A percentile compares a stretch with the other conserved stretches of the same genome.
These are phyloP conservation scores for Cossypha caffra DNA, from an alignment of 2,797 vertebrate genomes.

Conservation along the genomic window DNA sequence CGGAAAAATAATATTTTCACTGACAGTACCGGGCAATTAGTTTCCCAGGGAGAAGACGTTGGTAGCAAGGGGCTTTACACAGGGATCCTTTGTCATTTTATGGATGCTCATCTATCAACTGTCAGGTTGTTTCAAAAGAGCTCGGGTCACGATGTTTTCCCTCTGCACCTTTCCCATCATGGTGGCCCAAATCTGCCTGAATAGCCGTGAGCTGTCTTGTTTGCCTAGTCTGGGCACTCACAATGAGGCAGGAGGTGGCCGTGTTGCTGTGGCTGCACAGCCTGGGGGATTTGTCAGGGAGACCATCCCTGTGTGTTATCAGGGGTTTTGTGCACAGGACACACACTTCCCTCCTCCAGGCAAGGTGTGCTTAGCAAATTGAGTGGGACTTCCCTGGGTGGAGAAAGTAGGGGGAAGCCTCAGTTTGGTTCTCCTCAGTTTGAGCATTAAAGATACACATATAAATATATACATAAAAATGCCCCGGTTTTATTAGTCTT, in stretches of 20 bases:
- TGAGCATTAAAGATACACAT: neutral
- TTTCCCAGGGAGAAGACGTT: constrained; percentile 82
- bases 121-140: constrained; percentile 84
- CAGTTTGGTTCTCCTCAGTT: neutral
- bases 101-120: constrained; percentile 86
- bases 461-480: neutral
- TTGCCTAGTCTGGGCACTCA: constrained; percentile 77
- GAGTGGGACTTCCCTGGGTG: neutral
- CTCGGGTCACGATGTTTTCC: constrained; percentile 77
- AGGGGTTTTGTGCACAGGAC: neutral
- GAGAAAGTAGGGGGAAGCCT: neutral
- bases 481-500: neutral
- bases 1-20: constrained; percentile 79
- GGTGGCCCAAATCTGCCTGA: constrained; percentile 78
- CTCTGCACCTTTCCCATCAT: constrained; percentile 81
- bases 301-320: neutral
- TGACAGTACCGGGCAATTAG: constrained; percentile 77
- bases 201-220: constrained; percentile 77
- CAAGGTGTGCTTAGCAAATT: neutral
- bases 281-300: neutral
- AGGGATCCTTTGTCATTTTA: constrained; percentile 84
- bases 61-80: constrained; percentile 73
- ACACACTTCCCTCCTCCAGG: neutral
- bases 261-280: constrained; percentile 68
- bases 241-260: constrained; percentile 71